These are phyloP conservation scores for Acrobeloides nanus DNA, from an alignment of 2,888 invertebrate species.

Conservation along the genomic window DNA sequence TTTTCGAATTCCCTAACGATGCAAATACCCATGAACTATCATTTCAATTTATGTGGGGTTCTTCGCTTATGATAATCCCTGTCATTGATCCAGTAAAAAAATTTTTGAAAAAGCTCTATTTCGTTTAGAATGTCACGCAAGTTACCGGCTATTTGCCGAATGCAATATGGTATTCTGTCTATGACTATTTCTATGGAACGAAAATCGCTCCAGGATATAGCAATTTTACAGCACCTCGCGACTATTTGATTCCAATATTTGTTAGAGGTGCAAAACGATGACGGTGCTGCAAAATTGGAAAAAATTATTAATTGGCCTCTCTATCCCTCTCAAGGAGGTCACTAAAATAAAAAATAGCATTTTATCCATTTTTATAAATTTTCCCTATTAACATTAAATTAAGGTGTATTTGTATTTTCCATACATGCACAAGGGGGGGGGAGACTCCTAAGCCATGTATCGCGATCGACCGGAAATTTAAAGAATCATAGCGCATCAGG, in stretches of 20 bases:
- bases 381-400: too few relatives aligned
- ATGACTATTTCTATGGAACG: slow-evolving; percentile 24
- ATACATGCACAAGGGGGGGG: too few relatives aligned
- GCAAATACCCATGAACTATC: slow-evolving; percentile 23
- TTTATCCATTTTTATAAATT: too few relatives aligned
- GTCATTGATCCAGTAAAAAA: slow-evolving; percentile 11
- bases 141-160: slow-evolving; percentile 52
- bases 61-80: slow-evolving; percentile 23
- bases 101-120: too few relatives aligned
- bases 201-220: slow-evolving; percentile 7
- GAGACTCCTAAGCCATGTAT: too few relatives aligned
- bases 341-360: too few relatives aligned
- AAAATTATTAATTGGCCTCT: too few relatives aligned
- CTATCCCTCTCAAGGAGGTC: too few relatives aligned
- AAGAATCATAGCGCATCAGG: too few relatives aligned
- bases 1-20: slow-evolving; percentile 44
- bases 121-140: slow-evolving; percentile 16
- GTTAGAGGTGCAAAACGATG: slow-evolving; percentile 56
- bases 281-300: too few relatives aligned
- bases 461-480: too few relatives aligned
- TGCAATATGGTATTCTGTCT: slow-evolving; percentile 48
- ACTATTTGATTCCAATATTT: slow-evolving; percentile 22
- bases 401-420: too few relatives aligned
- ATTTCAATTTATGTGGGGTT: slow-evolving; percentile 45
- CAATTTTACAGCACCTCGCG: slow-evolving; percentile 17